Conservation (phyloP, 2,888 invertebrate genomes). For the Plagiodera versicolora region DNA sequence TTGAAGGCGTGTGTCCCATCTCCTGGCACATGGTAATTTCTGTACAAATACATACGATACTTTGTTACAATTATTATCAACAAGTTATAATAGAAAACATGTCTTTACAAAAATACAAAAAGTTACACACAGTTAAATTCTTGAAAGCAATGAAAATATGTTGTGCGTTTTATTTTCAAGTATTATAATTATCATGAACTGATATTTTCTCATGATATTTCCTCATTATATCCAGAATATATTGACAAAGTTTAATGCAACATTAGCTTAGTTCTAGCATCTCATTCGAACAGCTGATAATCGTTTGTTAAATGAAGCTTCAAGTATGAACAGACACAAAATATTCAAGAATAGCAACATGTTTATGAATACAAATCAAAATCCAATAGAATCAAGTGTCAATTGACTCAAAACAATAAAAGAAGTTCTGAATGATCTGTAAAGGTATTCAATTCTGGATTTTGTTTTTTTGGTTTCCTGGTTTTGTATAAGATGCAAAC, state of each 20-base stretch:
- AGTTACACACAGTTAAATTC: slow-evolving; percentile 32
- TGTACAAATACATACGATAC: slow-evolving; percentile 32
- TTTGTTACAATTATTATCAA: slow-evolving; percentile 31
- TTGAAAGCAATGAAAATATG: slow-evolving; percentile 32
- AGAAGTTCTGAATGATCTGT: too few species aligned
- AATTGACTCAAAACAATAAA: too few species aligned
- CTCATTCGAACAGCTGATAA: not conserved
- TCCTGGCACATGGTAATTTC: slow-evolving; percentile 15
- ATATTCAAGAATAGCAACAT: too few species aligned
- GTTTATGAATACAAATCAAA: too few species aligned
- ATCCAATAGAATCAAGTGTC: too few species aligned
- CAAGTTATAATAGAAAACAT: slow-evolving; percentile 35
- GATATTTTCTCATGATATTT: slow-evolving; percentile 19
- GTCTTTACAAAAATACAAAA: slow-evolving; percentile 35
- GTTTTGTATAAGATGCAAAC: too few species aligned
- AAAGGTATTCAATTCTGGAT: too few species aligned
- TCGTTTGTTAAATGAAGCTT: too few species aligned
- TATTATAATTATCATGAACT: slow-evolving; percentile 17
- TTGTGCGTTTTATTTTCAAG: slow-evolving; percentile 37
- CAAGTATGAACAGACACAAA: too few species aligned
- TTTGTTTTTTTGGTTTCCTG: too few species aligned
- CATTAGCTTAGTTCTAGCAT: not conserved
- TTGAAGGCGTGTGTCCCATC: not conserved
- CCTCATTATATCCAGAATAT: slow-evolving; percentile 15
- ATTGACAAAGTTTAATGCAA: slow-evolving; percentile 3